A percentile compares a stretch with the other conserved stretches of the same genome.
These are phyloP conservation scores for Erythrocercus mccallii DNA, from an alignment of 2,113 vertebrate genomes.

Conservation along the genomic window DNA sequence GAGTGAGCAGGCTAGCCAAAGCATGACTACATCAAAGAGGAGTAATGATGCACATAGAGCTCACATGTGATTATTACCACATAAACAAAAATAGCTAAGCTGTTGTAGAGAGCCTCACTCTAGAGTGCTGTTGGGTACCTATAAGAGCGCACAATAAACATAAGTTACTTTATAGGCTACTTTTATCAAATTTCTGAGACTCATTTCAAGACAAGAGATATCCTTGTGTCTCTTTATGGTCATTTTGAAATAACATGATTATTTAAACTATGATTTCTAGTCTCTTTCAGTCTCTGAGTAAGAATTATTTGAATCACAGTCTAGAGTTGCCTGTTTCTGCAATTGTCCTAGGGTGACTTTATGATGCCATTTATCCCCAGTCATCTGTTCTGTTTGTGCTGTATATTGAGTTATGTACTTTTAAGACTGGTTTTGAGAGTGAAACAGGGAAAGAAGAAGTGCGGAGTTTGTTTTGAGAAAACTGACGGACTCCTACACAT, in stretches of 20 bases:
- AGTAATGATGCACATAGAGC: not conserved
- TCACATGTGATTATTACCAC: not conserved
- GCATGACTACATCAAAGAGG: not conserved
- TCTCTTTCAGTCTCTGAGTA: not conserved
- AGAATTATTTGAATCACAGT: not conserved
- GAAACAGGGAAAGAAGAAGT: too few relatives aligned
- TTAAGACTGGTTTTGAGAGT: too few relatives aligned
- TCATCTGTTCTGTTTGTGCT: too few relatives aligned
- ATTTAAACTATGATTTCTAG: not conserved
- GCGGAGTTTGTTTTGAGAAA: too few relatives aligned
- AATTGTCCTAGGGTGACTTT: too few relatives aligned
- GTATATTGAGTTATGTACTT: too few relatives aligned
- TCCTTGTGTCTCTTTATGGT: not conserved
- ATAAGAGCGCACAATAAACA: not conserved
- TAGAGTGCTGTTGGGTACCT: not conserved
- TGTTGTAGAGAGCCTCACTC: not conserved
- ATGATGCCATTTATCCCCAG: too few relatives aligned
- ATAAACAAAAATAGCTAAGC: not conserved
- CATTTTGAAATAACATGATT: not conserved
- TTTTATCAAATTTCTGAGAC: not conserved
- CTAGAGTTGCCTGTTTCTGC: not conserved
- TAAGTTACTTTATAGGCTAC: too few relatives aligned
- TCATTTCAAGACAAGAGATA: not conserved
- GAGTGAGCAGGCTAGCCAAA: not conserved
- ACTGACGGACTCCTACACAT: too few relatives aligned